Evolutionary conservation across 1,140 invertebrate genomes (phyloP).

Genomic region (Monochamus saltuarius): DNA sequence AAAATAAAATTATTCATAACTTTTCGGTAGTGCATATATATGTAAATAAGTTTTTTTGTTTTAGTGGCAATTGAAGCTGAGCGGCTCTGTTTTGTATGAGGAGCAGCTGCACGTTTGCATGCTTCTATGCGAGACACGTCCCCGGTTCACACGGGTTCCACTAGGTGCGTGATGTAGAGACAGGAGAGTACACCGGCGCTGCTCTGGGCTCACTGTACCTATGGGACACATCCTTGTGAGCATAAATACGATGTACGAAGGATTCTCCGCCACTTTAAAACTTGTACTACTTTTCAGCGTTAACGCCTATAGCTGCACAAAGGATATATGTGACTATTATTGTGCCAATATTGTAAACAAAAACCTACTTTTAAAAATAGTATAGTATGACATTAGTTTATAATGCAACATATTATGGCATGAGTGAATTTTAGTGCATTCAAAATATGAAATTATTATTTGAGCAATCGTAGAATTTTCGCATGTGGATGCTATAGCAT

Average conservation of each 20-base stretch:
- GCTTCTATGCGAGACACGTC: constrained; percentile 23
- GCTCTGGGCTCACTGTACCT: constrained; percentile 21
- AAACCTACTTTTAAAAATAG: too few relatives aligned
- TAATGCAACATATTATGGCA: too few relatives aligned
- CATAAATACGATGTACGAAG: constrained; percentile 17
- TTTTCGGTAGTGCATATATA: not conserved
- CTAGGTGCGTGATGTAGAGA: constrained; percentile 23
- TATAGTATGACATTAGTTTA: too few relatives aligned
- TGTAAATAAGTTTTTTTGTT: not conserved
- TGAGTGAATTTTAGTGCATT: too few relatives aligned
- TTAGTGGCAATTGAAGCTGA: not conserved
- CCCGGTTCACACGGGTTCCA: constrained; percentile 11
- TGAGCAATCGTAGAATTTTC: too few relatives aligned
- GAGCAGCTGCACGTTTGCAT: not conserved
- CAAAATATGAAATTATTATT: too few relatives aligned
- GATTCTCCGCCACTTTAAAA: constrained; percentile 14
- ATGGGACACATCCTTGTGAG: constrained; percentile 18
- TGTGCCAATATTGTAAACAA: too few relatives aligned
- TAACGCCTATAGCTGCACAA: too few relatives aligned
- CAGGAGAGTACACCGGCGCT: constrained; percentile 14
- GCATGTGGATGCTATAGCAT: too few relatives aligned
- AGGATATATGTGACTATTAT: too few relatives aligned
- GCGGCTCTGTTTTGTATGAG: not conserved
- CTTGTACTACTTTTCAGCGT: constrained; percentile 6
- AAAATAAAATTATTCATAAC: too few relatives aligned